phyloP scores from a whole-genome alignment of 2,888 invertebrate species.

The Eledone cirrhosa region DNA sequence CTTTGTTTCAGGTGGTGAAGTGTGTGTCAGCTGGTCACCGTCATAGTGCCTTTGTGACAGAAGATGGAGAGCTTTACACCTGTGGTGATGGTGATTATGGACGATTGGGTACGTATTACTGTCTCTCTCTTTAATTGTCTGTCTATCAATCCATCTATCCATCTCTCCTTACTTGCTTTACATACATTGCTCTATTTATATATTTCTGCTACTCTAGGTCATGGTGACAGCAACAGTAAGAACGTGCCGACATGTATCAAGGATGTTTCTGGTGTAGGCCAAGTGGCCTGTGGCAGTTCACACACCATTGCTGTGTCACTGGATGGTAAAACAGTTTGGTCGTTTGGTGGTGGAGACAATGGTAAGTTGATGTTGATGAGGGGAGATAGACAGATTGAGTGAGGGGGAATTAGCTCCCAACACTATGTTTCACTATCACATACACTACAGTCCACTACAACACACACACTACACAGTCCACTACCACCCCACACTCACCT shows the following conservation, averaged over 20 bases:
- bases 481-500: not conserved
- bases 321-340: conserved; percentile 74
- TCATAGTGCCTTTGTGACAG: conserved; percentile 75
- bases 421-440: too few relatives aligned
- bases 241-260: conserved; percentile 73
- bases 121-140: too few relatives aligned
- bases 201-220: conserved; percentile 65
- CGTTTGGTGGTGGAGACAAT: conserved; percentile 75
- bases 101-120: conserved; percentile 67
- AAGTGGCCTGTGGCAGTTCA: conserved; percentile 74
- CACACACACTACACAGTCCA: too few relatives aligned
- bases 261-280: conserved; percentile 72
- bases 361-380: conserved; percentile 68
- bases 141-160: too few relatives aligned
- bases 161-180: too few relatives aligned
- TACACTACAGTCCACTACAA: too few relatives aligned
- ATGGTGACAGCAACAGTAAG: conserved; percentile 73
- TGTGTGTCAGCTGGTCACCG: conserved; percentile 74
- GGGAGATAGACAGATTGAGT: too few relatives aligned
- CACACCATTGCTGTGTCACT: conserved; percentile 73
- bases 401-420: too few relatives aligned
- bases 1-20: conserved; percentile 49
- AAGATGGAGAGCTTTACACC: conserved; percentile 74
- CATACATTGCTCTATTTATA: too few relatives aligned
- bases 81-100: conserved; percentile 77